Percentiles rank a stretch among this genome's conserved stretches.
These are phyloP conservation scores for Paedocypris micromegethes DNA, from an alignment of 2,797 vertebrate species.

Conservation along the genomic window DNA sequence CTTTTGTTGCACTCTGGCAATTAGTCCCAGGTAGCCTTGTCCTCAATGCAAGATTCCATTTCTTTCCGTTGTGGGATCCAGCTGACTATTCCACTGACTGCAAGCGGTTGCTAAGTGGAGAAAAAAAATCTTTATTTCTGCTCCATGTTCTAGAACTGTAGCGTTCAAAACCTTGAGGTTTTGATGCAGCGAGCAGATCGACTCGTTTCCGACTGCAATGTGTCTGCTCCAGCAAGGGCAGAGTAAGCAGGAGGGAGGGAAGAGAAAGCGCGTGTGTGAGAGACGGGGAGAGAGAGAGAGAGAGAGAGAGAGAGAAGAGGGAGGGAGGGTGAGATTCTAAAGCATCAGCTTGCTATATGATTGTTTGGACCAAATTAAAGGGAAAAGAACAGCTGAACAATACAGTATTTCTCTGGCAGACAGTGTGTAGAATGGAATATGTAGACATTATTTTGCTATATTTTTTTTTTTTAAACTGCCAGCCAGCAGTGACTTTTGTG, in stretches of 20 bases:
- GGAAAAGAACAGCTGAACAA: slow-evolving; percentile 9
- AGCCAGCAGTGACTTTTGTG: too few species aligned
- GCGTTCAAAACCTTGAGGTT: slow-evolving; percentile 37
- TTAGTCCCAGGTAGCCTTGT: slow-evolving; percentile 16
- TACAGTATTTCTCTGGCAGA: too few species aligned
- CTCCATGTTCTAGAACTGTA: slow-evolving; percentile 8
- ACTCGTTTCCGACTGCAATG: slow-evolving; percentile 40
- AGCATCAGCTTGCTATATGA: slow-evolving; percentile 41
- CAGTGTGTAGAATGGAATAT: too few species aligned
- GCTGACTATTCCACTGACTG: background rate
- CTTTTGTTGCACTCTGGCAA: slow-evolving; percentile 30
- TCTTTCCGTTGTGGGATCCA: background rate
- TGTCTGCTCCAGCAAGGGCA: slow-evolving; percentile 42
- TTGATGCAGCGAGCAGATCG: slow-evolving; percentile 42
- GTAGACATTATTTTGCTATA: too few species aligned
- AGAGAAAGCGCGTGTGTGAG: slow-evolving; percentile 5
- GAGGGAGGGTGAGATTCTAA: slow-evolving; percentile 35
- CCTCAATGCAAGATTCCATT: slow-evolving; percentile 19
- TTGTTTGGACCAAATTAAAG: slow-evolving; percentile 18
- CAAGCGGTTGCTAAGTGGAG: too few species aligned
- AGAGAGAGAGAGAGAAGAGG: slow-evolving; percentile 1
- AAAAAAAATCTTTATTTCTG: background rate
- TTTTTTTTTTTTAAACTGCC: too few species aligned
- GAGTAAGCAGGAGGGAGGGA: slow-evolving; percentile 39
- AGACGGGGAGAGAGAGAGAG: slow-evolving; percentile 28